Evolutionary conservation across 30 jellyfish, hydroid and myxozoan species (phyloP).

Genomic region (Cassiopea xamachana): DNA sequence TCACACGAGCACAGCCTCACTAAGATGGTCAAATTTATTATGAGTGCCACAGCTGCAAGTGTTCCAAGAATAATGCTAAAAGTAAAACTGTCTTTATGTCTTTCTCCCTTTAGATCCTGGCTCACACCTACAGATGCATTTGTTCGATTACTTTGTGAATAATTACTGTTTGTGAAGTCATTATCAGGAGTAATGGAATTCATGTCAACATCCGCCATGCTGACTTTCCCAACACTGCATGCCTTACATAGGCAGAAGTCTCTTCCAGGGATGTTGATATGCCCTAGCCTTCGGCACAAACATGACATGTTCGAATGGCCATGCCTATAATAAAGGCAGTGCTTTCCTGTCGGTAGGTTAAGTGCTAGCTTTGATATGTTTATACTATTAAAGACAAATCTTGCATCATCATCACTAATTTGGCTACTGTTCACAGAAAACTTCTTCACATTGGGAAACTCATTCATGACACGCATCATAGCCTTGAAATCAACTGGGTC

Average conservation of each 20-base stretch:
- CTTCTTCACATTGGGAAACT: not conserved
- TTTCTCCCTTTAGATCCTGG: not conserved
- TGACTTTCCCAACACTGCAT: not conserved
- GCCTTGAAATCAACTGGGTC: not conserved
- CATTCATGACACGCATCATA: not conserved
- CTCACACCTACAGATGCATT: slow-evolving; percentile 3
- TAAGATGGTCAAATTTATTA: slow-evolving; percentile 64
- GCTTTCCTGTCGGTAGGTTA: not conserved
- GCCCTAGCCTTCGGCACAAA: not conserved
- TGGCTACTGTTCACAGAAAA: not conserved
- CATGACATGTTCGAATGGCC: not conserved
- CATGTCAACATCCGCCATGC: not conserved
- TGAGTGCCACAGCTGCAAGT: slow-evolving; percentile 70
- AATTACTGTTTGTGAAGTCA: not conserved
- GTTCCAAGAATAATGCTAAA: slow-evolving; percentile 67
- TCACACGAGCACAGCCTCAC: slow-evolving; percentile 79
- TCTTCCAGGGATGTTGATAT: not conserved
- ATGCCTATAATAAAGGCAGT: not conserved
- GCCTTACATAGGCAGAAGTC: slow-evolving; percentile 15
- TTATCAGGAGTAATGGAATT: not conserved
- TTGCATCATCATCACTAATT: not conserved
- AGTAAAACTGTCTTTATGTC: slow-evolving; percentile 12
- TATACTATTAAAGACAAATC: not conserved
- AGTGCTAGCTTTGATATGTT: not conserved
- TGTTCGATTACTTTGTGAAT: slow-evolving; percentile 7